Evolutionary conservation across 2,888 invertebrate species (phyloP).

Genomic region (Nemotelus nigrinus): DNA sequence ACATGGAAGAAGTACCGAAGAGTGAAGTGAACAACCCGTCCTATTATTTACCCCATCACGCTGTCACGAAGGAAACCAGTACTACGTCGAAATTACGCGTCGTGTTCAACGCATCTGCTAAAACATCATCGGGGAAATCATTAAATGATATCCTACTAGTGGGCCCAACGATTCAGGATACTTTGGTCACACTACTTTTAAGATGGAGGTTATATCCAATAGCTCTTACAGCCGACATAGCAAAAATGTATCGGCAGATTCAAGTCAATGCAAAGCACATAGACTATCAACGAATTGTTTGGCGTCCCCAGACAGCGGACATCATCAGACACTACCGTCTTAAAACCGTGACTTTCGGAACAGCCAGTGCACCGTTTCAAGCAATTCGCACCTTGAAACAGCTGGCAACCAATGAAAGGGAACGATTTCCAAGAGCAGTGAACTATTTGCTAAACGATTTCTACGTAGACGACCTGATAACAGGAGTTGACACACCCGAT

Average conservation of each 20-base stretch:
- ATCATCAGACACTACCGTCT: not conserved
- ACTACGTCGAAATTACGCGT: conserved; percentile 30
- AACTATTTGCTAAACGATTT: conserved; percentile 2
- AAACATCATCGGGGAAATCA: conserved; percentile 29
- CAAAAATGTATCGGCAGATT: conserved; percentile 47
- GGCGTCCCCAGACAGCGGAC: conserved; percentile 9
- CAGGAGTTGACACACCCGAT: not conserved
- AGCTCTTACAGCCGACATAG: conserved; percentile 48
- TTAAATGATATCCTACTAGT: conserved; percentile 44
- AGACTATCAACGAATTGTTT: conserved; percentile 39
- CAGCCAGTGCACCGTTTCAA: not conserved
- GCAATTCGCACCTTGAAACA: not conserved
- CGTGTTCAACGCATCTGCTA: conserved; percentile 40
- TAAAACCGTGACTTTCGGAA: conserved; percentile 25
- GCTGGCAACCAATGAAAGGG: not conserved
- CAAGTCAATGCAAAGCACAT: conserved; percentile 19
- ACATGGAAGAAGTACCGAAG: not conserved
- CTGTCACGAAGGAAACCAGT: conserved; percentile 20
- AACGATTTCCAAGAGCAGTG: not conserved
- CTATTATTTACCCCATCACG: not conserved
- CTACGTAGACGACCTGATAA: not conserved
- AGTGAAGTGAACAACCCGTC: not conserved
- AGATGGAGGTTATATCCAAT: not conserved
- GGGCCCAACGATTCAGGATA: conserved; percentile 47
- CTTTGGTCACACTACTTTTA: conserved; percentile 47